phyloP scores from a whole-genome alignment of 2,888 invertebrate species.

The Odiellus spinosus region DNA sequence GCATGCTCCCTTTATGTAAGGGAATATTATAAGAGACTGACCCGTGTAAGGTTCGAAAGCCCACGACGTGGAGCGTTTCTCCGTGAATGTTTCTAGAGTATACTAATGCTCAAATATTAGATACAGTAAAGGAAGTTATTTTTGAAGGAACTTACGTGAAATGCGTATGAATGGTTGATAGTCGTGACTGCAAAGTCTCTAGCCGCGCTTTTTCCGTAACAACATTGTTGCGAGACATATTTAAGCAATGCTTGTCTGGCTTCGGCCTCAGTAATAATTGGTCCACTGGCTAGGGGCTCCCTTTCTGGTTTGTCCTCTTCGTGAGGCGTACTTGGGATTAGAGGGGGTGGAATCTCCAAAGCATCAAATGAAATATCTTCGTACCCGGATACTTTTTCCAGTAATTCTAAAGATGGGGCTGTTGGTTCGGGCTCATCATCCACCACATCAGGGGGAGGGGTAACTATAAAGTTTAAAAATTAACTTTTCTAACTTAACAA shows the following conservation, averaged over 20 bases:
- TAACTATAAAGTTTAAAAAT: slow-evolving; percentile 10
- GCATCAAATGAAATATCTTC: slow-evolving; percentile 32
- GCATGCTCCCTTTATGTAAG: too few relatives aligned
- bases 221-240: slow-evolving; percentile 35
- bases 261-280: slow-evolving; percentile 30
- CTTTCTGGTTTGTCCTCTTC: slow-evolving; percentile 8
- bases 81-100: slow-evolving; percentile 37
- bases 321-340: slow-evolving; percentile 4
- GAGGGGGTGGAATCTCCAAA: slow-evolving; percentile 15
- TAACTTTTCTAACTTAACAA: too few relatives aligned
- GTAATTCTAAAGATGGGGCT: slow-evolving; percentile 33
- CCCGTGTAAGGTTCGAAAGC: slow-evolving; percentile 35
- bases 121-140: not conserved
- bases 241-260: slow-evolving; percentile 33
- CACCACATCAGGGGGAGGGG: slow-evolving; percentile 14
- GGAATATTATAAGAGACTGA: too few relatives aligned
- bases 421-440: slow-evolving; percentile 14
- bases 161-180: slow-evolving; percentile 34
- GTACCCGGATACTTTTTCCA: slow-evolving; percentile 34
- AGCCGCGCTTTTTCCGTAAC: slow-evolving; percentile 36
- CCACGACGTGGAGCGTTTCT: slow-evolving; percentile 37
- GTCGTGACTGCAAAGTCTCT: slow-evolving; percentile 33
- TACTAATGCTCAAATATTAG: slow-evolving; percentile 28
- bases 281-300: slow-evolving; percentile 15
- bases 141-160: slow-evolving; percentile 30